Percentiles rank a stretch among this genome's conserved stretches.
Evolutionary conservation across 2,113 vertebrate species (phyloP).

Genomic region (Zonotrichia leucophrys): DNA sequence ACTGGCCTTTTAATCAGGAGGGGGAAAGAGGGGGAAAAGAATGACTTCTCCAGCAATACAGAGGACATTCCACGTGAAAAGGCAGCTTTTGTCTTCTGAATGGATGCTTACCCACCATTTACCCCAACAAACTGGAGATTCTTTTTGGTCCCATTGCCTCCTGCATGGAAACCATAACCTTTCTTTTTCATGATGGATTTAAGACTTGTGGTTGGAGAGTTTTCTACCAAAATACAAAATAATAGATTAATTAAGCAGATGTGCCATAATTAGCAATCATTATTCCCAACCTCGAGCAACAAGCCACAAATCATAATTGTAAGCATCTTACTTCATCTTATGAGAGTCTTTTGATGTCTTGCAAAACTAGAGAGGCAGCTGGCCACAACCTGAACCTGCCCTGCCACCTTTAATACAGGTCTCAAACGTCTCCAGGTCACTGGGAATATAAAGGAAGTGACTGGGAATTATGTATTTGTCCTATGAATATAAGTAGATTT

Average conservation of each 20-base stretch:
- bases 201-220: constrained; percentile 83
- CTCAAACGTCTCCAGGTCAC: background rate
- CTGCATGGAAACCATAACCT: constrained; percentile 84
- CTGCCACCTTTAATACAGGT: background rate
- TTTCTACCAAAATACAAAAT: constrained; percentile 77
- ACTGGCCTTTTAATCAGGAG: constrained; percentile 47
- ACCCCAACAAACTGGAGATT: constrained; percentile 99
- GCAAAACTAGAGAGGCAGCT: background rate
- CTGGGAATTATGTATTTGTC: background rate
- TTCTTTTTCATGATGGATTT: constrained; percentile 99
- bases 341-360: background rate
- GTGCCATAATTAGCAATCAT: background rate
- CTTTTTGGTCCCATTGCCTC: constrained; percentile 93
- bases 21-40: background rate
- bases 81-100: constrained; percentile 47
- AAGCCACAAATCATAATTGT: background rate
- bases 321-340: background rate
- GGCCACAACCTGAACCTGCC: background rate
- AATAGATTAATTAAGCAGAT: constrained; percentile 63
- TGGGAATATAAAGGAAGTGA: background rate
- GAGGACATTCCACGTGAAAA: background rate
- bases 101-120: constrained; percentile 97
- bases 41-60: background rate
- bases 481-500: background rate
- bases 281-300: background rate